Base-by-base conservation (phyloP, 2,888 invertebrate genomes). In the Petrolisthes manimaculis region DNA sequence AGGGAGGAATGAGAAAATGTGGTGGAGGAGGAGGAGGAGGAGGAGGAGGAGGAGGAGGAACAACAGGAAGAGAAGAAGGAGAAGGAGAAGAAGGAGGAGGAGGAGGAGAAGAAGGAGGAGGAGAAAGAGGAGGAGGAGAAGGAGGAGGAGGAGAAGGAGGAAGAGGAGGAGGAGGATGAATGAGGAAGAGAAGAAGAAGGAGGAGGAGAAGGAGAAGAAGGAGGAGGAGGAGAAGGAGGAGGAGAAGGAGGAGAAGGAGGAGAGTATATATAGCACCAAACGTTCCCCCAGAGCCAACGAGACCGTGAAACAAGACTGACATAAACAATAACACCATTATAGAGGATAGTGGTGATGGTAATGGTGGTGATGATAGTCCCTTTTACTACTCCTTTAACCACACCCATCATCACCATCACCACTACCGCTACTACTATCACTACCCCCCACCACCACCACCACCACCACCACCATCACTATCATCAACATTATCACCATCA, bases 241-340 rank as follows among this genome's bases (percentile, higher is more conserved):
- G 54, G 21, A 4, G n/a, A 55, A 79, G 79, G 21, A 55, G 55
- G 55, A 53, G n/a, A 2, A n/a, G 56, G 53, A 53, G 14, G 56
- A 55, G 55, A 3, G 75, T 74, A 75, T 2, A n/a, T 8, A 14
- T 77, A 53, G 18, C 12, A 77, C 37, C 14, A 77, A 77, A 77
- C 37, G 21, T 56, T 21, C 6, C 37, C 18, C 21, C 12, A 53
- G 37, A 69, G 12, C 67, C 14, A 67, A 8, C 24, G 14, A 37
- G 9, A 69, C 37, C 8, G 1, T 8, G 9, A 67, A 8, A 21
- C 37, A 37, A 14, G 18, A 67, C 14, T 8, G 14, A n/a, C 14
- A 69, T 80, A 55, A 54, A 54, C n/a, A 80, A 54, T 37, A 54
- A 80, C 51, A 80, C n/a, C 12, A 54, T 54, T 21, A 80, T 56